phyloP scores from a whole-genome alignment of 2,888 invertebrate species.

The Agriopis aurantiaria region DNA sequence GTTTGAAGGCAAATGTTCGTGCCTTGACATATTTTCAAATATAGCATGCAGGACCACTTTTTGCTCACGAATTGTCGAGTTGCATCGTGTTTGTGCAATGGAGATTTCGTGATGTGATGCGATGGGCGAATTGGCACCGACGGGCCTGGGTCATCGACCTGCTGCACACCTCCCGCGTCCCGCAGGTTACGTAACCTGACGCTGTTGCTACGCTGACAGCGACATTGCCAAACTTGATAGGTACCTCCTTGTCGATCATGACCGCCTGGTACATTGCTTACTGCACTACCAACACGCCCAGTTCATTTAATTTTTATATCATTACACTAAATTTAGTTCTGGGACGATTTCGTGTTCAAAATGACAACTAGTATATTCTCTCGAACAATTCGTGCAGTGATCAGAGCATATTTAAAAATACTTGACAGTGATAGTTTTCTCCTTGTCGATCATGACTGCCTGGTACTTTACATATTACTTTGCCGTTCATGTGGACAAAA shows the following conservation, averaged over 20 bases:
- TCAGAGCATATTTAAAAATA: no score
- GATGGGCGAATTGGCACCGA: constrained; percentile 83
- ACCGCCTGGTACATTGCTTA: constrained; percentile 59
- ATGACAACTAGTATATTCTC: no score
- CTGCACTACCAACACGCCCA: neutral
- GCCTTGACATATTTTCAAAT: constrained; percentile 65
- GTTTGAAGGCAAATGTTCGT: constrained; percentile 26
- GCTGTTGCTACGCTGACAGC: constrained; percentile 71
- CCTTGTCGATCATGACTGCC: no score
- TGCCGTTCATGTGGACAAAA: no score
- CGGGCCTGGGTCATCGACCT: constrained; percentile 82
- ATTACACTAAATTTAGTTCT: no score
- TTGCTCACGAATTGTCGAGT: constrained; percentile 56
- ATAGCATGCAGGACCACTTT: constrained; percentile 55
- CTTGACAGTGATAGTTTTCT: no score
- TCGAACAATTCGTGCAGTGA: no score
- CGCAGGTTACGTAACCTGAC: constrained; percentile 70
- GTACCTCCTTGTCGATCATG: constrained; percentile 65
- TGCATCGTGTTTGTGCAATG: constrained; percentile 73
- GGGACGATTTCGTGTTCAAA: no score
- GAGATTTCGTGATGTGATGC: constrained; percentile 79
- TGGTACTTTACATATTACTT: no score
- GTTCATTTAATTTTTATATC: no score
- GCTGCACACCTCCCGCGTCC: constrained; percentile 59
- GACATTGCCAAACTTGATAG: constrained; percentile 75